Percentiles rank a stretch among this genome's conserved stretches.
Conservation (phyloP, 2,888 invertebrate genomes). For the Drosophila testacea region DNA sequence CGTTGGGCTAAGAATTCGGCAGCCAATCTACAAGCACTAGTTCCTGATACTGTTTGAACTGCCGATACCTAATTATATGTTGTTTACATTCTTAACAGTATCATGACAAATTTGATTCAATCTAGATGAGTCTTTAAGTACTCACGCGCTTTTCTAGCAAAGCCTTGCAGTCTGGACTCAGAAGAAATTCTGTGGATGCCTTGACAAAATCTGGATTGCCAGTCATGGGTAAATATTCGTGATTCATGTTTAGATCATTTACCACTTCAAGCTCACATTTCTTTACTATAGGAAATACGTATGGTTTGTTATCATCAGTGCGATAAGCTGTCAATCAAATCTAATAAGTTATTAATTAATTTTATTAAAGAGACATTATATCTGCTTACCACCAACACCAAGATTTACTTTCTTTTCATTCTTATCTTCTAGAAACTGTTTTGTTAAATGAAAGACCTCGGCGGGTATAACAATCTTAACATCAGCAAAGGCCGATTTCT, state of each 20-base stretch:
- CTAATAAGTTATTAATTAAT: not conserved
- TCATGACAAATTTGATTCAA: too few relatives aligned
- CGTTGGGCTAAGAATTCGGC: constrained; percentile 92
- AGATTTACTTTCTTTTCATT: constrained; percentile 38
- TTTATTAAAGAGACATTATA: too few relatives aligned
- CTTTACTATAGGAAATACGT: constrained; percentile 29
- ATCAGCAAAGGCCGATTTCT: constrained; percentile 7
- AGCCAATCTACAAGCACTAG: constrained; percentile 93
- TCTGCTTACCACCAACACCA: constrained; percentile 34
- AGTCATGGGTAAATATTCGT: constrained; percentile 41
- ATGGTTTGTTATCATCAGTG: constrained; percentile 26
- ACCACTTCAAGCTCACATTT: constrained; percentile 28
- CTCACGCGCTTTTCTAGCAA: constrained; percentile 34
- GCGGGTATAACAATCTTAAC: constrained; percentile 10
- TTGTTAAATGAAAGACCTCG: constrained; percentile 28
- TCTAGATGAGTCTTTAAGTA: not conserved
- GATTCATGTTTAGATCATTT: constrained; percentile 12
- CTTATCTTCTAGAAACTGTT: constrained; percentile 14
- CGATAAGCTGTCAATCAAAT: constrained; percentile 39
- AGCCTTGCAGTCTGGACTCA: constrained; percentile 27
- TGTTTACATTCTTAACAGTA: too few relatives aligned
- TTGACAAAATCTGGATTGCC: constrained; percentile 31
- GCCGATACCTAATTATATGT: constrained; percentile 89
- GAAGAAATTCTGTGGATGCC: constrained; percentile 23
- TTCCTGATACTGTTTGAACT: constrained; percentile 96